Evolutionary conservation across 1,140 invertebrate genomes (phyloP), one percentile per base, ranked within the genome.

Genomic region (Brachionus koreanus): DNA sequence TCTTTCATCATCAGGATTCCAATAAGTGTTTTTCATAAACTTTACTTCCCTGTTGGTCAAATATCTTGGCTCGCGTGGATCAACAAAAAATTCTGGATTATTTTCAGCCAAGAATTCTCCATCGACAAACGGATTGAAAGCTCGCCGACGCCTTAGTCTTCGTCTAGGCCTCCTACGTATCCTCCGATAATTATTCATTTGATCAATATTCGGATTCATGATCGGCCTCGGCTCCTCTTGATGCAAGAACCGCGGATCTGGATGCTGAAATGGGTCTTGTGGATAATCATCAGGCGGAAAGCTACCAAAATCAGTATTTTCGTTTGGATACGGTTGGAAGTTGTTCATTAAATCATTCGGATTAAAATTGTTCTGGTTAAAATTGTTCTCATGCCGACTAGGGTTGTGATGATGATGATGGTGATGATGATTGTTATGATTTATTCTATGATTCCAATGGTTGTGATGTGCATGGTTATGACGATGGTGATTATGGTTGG

Each of bases 61-160:
- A 39, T 69, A 69, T 69, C 65, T 69, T 6, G 65, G 35, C 2
- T 23, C 35, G 19, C 19, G 12, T 37, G 65, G 65, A 39, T 69
- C 35, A 1, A 42, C 33, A 19, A 69, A 39, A 69, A 69, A 69
- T 69, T 69, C 65, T 39, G 65, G 65, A 69, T 69, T 69, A 69
- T 69, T 69, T 33, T 69, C 65, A 4, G 35, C 29, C 35, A 69
- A 69, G 37, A 69, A 69, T 39, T 69, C 65, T n/a, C 35, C 65
- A 69, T 69, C 37, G 9, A 35, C 37, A 39, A 37, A 69, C 16
- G 65, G 29, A 16, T 69, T 35, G 16, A 69, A 19, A 37, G 35
- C 49, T 57, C 49, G n/a, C n/a, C 35, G 13, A 13, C 65, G 65
- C 19, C 65, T 37, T 3, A 65, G 16, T 33, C 63, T 33, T 65